Percentiles rank a stretch among this genome's conserved stretches.
Evolutionary conservation across 1,140 invertebrate species (phyloP).

Genomic region (Macrotrachela quadricornifera): DNA sequence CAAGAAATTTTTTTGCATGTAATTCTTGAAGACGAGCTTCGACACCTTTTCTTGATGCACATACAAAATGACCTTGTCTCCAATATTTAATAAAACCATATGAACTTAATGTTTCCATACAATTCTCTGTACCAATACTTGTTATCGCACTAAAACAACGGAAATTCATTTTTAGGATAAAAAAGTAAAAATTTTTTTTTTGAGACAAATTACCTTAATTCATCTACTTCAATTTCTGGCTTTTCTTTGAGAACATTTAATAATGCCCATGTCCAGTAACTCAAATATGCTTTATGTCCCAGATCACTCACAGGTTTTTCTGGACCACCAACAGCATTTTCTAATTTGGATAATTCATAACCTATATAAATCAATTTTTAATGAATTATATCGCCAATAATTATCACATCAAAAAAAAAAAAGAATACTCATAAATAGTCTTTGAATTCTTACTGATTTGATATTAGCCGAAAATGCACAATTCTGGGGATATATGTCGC

Average conservation of each 20-base stretch:
- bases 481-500: too few species aligned
- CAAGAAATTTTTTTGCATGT: background rate
- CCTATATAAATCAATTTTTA: conserved; percentile 18
- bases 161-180: background rate
- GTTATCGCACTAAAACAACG: conserved; percentile 40
- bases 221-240: too few species aligned
- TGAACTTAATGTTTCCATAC: conserved; percentile 78
- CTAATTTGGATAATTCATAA: conserved; percentile 53
- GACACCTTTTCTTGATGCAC: conserved; percentile 1
- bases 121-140: conserved; percentile 77
- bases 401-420: too few species aligned
- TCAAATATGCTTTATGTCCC: conserved; percentile 80
- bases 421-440: too few species aligned
- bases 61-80: conserved; percentile 74
- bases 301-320: conserved; percentile 92
- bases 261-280: conserved; percentile 91
- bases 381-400: too few species aligned
- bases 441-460: too few species aligned
- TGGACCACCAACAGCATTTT: conserved; percentile 76
- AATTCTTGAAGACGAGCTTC: conserved; percentile 5
- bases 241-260: conserved; percentile 61
- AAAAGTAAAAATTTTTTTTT: too few species aligned
- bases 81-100: conserved; percentile 96
- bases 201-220: too few species aligned
- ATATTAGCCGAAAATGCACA: too few species aligned